Percentiles rank a stretch among this genome's conserved stretches.
These are phyloP conservation scores for Microtus agrestis DNA, from an alignment of 2,797 vertebrate genomes.

Conservation along the genomic window DNA sequence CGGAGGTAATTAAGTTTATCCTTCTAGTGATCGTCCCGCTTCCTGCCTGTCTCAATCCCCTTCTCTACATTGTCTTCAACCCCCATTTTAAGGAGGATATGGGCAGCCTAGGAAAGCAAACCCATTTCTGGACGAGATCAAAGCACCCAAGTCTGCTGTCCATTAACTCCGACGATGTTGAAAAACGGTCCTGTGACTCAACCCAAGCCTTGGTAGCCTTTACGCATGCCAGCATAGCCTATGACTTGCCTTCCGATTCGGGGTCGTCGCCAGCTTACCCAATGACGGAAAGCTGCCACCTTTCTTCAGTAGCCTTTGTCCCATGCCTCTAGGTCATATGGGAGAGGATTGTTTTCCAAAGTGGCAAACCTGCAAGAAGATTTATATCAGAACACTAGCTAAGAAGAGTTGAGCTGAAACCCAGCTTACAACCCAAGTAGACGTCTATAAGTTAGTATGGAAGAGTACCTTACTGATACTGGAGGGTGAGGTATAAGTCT, in stretches of 20 bases:
- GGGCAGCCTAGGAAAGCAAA: slow-evolving; percentile 88
- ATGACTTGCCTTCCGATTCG: slow-evolving; percentile 84
- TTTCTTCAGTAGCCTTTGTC: slow-evolving; percentile 88
- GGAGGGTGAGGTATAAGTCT: slow-evolving; percentile 65
- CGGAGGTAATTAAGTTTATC: slow-evolving; percentile 92
- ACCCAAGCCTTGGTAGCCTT: slow-evolving; percentile 93
- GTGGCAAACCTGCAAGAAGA: slow-evolving; percentile 68
- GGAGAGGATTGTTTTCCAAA: slow-evolving; percentile 71
- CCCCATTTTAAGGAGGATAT: slow-evolving; percentile 94
- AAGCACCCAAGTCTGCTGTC: slow-evolving; percentile 88
- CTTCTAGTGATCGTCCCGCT: slow-evolving; percentile 94
- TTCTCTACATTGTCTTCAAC: slow-evolving; percentile 96
- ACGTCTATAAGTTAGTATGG: slow-evolving; percentile 47
- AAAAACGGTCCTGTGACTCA: slow-evolving; percentile 96
- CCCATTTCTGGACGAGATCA: slow-evolving; percentile 85
- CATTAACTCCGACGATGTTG: slow-evolving; percentile 91
- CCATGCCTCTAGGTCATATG: slow-evolving; percentile 87
- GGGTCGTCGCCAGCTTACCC: slow-evolving; percentile 83
- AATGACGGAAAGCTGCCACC: slow-evolving; percentile 87
- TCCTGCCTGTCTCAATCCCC: slow-evolving; percentile 94
- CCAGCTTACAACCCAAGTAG: slow-evolving; percentile 5
- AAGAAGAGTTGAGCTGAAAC: slow-evolving; percentile 43
- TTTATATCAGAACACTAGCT: slow-evolving; percentile 55
- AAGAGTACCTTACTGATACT: not conserved
- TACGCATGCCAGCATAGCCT: slow-evolving; percentile 86